Conservation (phyloP, 2,113 vertebrate species). For the Zonotrichia leucophrys region DNA sequence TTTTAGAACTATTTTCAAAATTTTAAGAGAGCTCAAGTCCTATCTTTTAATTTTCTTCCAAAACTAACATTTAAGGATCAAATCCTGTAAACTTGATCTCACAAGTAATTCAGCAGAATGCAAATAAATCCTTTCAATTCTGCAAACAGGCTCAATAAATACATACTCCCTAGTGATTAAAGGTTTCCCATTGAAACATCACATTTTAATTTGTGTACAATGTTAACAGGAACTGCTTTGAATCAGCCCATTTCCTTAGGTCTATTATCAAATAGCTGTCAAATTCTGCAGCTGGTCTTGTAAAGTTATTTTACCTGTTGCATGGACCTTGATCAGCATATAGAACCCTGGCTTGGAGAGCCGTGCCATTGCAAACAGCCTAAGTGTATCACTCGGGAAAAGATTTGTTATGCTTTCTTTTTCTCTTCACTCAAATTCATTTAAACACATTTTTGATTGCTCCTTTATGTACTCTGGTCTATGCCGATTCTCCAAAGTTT, state of each 20-base stretch:
- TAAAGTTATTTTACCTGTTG: background rate
- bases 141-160: background rate
- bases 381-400: background rate
- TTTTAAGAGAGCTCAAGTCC: background rate
- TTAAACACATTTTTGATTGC: constrained; percentile 1
- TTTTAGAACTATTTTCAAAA: background rate
- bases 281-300: background rate
- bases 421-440: background rate
- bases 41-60: background rate
- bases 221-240: background rate
- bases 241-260: background rate
- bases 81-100: background rate
- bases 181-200: background rate
- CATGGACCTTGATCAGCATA: background rate
- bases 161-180: background rate
- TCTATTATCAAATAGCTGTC: background rate
- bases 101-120: background rate
- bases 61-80: background rate
- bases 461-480: background rate
- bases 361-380: background rate
- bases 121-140: background rate
- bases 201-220: background rate
- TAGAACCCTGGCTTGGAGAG: background rate
- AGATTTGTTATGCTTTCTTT: background rate
- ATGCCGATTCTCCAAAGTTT: background rate